Evolutionary conservation across 2,888 invertebrate genomes (phyloP).

Genomic region (Athalia rosae): DNA sequence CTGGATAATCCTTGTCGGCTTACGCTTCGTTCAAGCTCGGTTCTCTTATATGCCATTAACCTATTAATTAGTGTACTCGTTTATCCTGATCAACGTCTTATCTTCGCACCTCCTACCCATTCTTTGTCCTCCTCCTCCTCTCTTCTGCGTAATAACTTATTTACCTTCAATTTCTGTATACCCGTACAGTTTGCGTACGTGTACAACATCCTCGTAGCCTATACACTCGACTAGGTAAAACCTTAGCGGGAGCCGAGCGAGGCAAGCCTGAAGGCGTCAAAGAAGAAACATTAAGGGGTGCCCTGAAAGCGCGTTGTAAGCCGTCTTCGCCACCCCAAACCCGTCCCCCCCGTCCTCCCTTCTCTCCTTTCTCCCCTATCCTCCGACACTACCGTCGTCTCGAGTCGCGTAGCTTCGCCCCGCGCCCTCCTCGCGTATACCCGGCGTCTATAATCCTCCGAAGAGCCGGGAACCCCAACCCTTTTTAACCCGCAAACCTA

Average conservation of each 20-base stretch:
- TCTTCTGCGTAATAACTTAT: conserved; percentile 1
- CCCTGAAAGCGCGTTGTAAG: conserved; percentile 32
- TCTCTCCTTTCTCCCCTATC: conserved; percentile 14
- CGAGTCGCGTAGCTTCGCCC: not conserved
- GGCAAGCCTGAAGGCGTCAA: conserved; percentile 27
- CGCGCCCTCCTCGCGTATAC: not conserved
- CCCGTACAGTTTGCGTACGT: not conserved
- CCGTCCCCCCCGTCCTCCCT: no score
- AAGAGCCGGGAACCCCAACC: conserved; percentile 10
- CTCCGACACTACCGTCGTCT: conserved; percentile 8
- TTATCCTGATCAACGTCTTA: conserved; percentile 35
- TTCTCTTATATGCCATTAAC: not conserved
- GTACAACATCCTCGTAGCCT: not conserved
- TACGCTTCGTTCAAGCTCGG: not conserved
- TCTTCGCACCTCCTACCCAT: not conserved
- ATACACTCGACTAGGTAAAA: not conserved
- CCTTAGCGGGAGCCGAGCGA: not conserved
- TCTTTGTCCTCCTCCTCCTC: not conserved
- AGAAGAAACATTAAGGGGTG: conserved; percentile 39
- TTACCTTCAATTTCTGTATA: not conserved
- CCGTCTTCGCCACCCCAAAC: conserved; percentile 17
- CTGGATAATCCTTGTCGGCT: not conserved
- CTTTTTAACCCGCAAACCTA: conserved; percentile 32
- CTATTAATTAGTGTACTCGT: conserved; percentile 24
- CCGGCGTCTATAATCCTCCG: conserved; percentile 16